Conservation (phyloP, 2,113 vertebrate genomes). For the Limnothrissa miodon region DNA sequence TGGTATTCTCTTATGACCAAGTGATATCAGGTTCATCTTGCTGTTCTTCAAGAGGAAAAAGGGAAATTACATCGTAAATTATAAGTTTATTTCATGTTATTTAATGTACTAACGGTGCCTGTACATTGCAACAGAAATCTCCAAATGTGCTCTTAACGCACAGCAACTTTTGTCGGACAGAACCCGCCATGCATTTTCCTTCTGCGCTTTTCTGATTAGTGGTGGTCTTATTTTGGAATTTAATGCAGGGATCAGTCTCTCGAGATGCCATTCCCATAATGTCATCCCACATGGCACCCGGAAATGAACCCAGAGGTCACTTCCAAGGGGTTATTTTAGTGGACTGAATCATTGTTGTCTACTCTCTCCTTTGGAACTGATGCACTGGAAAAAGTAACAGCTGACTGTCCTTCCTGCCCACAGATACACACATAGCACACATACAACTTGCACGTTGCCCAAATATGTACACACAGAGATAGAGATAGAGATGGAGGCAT, state of each 20-base stretch:
- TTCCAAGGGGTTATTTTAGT: constrained; percentile 62
- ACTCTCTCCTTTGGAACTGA: constrained; percentile 51
- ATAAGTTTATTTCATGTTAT: not conserved
- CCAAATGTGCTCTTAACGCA: not conserved
- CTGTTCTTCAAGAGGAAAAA: constrained; percentile 6
- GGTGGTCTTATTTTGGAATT: constrained; percentile 15
- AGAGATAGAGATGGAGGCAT: not conserved
- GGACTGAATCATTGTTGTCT: constrained; percentile 56
- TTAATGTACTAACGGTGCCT: not conserved
- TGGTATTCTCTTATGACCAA: constrained; percentile 43
- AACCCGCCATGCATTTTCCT: not conserved
- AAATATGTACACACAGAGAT: not conserved
- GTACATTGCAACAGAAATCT: not conserved
- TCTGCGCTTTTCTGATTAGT: not conserved
- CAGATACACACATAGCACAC: not conserved
- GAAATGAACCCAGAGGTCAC: constrained; percentile 60
- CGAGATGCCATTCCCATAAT: constrained; percentile 1
- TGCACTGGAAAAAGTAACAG: constrained; percentile 48
- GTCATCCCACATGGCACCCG: constrained; percentile 40
- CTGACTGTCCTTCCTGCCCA: constrained; percentile 25
- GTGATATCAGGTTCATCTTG: constrained; percentile 37
- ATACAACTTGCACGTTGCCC: not conserved
- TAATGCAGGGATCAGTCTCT: constrained; percentile 9
- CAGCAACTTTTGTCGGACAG: not conserved
- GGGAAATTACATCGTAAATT: not conserved